Evolutionary conservation across 2,797 vertebrate species (phyloP).

Genomic region (Neomorphus geoffroyi): DNA sequence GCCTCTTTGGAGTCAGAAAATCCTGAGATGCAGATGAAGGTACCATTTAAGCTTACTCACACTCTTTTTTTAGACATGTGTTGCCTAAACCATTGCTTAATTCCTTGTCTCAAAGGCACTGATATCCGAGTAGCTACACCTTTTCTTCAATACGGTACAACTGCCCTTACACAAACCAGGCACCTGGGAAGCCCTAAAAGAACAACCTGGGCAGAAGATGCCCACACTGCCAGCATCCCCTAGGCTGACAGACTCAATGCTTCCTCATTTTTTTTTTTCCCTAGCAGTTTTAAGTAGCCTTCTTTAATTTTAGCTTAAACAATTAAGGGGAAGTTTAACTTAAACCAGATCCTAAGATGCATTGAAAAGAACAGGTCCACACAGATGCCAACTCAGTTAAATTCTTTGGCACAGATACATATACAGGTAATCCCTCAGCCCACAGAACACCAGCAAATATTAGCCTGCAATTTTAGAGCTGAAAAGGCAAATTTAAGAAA

Average conservation of each 20-base stretch:
- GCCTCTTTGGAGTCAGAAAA: not conserved
- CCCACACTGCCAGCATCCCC: not conserved
- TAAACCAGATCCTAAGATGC: not conserved
- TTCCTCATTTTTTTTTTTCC: not conserved
- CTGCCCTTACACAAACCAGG: not conserved
- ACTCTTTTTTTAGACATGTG: not conserved
- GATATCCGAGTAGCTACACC: not conserved
- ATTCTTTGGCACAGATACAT: not conserved
- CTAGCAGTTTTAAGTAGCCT: not conserved
- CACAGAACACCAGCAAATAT: not conserved
- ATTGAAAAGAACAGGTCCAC: not conserved
- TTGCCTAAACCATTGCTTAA: not conserved
- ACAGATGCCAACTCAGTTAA: not conserved
- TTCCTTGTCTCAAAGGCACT: not conserved
- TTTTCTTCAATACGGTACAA: not conserved
- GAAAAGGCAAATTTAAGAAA: not conserved
- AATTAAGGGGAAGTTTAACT: not conserved
- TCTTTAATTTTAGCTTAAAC: not conserved
- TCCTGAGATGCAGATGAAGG: not conserved
- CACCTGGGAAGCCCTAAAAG: not conserved
- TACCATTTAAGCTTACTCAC: not conserved
- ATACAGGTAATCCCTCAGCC: not conserved
- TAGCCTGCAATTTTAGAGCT: not conserved
- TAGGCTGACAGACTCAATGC: not conserved
- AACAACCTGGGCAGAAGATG: not conserved